Conservation (phyloP, 2,888 invertebrate genomes). For the Eupithecia dodoneata region DNA sequence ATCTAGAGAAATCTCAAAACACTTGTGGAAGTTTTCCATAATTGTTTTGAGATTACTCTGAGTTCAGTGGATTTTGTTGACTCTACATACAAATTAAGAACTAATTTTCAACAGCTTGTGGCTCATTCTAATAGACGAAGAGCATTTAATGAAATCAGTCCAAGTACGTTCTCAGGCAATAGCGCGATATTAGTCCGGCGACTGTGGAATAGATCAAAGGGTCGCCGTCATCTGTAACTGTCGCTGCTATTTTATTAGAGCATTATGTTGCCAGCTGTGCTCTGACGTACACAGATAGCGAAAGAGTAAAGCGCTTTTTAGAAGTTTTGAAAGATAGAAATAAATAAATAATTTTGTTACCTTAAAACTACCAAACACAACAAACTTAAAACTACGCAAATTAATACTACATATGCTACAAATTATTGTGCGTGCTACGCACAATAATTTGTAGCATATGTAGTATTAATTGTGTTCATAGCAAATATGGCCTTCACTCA, state of each 20-base stretch:
- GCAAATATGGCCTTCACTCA: too few species aligned
- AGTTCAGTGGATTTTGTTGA: not conserved
- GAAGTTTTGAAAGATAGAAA: not conserved
- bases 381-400: too few species aligned
- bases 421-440: too few species aligned
- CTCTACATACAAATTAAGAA: not conserved
- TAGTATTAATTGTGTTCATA: too few species aligned
- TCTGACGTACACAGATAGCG: conserved; percentile 5
- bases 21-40: not conserved
- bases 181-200: conserved; percentile 33
- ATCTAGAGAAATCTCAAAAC: not conserved
- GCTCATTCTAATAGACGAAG: conserved; percentile 6
- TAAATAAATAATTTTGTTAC: not conserved
- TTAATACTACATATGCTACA: too few species aligned
- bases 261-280: conserved; percentile 35
- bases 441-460: too few species aligned
- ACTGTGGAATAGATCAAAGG: conserved; percentile 68
- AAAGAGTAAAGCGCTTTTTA: conserved; percentile 8
- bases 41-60: not conserved
- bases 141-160: conserved; percentile 23
- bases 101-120: not conserved
- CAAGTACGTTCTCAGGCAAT: conserved; percentile 33
- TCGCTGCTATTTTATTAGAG: conserved; percentile 32
- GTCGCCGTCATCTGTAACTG: conserved; percentile 62
- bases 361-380: too few species aligned